These are phyloP conservation scores for Eugnorisma glareosa DNA, from an alignment of 2,888 invertebrate genomes.

Conservation along the genomic window DNA sequence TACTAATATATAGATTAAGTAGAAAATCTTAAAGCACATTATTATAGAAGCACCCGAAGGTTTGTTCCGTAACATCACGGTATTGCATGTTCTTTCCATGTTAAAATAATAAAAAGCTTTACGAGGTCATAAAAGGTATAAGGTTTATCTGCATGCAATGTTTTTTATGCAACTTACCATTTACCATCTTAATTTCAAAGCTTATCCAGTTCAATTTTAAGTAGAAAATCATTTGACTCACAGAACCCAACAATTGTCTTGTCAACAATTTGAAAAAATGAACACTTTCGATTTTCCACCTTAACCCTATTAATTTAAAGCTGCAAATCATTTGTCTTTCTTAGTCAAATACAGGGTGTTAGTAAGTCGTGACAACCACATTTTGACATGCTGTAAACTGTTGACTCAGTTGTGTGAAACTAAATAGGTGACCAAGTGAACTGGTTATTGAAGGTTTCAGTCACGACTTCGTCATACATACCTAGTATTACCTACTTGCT, in stretches of 20 bases:
- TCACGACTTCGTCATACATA: conserved; percentile 23
- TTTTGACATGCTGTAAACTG: conserved; percentile 38
- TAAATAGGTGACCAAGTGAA: conserved; percentile 62
- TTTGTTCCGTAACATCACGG: background rate
- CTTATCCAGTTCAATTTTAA: background rate
- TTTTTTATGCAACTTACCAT: background rate
- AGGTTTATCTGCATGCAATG: background rate
- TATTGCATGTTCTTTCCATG: background rate
- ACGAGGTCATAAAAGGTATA: conserved; percentile 5
- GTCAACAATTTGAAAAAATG: background rate
- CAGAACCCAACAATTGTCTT: background rate
- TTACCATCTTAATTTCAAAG: conserved; percentile 2
- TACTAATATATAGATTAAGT: too few species aligned
- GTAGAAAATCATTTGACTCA: background rate
- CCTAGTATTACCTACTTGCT: background rate
- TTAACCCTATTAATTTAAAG: background rate
- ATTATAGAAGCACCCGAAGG: background rate
- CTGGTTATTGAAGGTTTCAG: conserved; percentile 41
- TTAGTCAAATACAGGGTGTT: conserved; percentile 12
- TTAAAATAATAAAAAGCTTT: background rate
- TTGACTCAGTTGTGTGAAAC: conserved; percentile 45
- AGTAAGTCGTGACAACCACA: conserved; percentile 43
- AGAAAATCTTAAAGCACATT: background rate
- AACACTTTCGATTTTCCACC: background rate
- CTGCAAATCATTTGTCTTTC: background rate